A percentile compares a stretch with the other conserved stretches of the same genome.
phyloP scores from a whole-genome alignment of 2,888 invertebrate species.

The Brachyopa scutellaris region DNA sequence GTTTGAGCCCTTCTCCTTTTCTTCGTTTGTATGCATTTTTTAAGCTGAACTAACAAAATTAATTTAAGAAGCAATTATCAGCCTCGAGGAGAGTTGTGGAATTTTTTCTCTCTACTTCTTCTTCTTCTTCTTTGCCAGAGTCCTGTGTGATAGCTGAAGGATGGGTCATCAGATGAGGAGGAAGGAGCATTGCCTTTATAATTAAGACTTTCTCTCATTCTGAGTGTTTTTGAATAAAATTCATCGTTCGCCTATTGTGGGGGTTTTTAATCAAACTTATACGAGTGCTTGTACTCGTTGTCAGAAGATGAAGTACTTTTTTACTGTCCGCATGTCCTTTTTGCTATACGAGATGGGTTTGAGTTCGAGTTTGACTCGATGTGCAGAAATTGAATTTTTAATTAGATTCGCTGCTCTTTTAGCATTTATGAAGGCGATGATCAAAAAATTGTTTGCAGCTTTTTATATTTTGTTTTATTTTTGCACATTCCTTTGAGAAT shows the following conservation, averaged over 20 bases:
- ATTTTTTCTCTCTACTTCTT: background rate
- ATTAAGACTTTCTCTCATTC: constrained; percentile 44
- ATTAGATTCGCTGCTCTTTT: constrained; percentile 53
- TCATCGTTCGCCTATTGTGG: background rate
- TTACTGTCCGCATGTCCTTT: background rate
- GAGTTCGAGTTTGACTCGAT: constrained; percentile 3
- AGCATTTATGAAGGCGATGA: constrained; percentile 18
- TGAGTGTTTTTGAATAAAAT: constrained; percentile 26
- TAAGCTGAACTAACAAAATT: constrained; percentile 60
- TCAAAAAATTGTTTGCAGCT: constrained; percentile 26
- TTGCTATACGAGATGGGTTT: background rate
- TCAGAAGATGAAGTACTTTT: constrained; percentile 5
- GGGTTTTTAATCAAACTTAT: constrained; percentile 47
- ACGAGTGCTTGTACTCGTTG: background rate
- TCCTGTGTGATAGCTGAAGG: background rate
- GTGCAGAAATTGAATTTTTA: constrained; percentile 33
- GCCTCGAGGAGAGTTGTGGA: constrained; percentile 8
- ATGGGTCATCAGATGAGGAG: background rate
- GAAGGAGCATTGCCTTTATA: constrained; percentile 35
- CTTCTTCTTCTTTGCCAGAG: background rate
- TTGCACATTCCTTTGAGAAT: background rate
- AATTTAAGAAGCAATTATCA: constrained; percentile 71
- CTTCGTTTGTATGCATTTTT: constrained; percentile 25
- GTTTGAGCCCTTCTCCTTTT: constrained; percentile 17
- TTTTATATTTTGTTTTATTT: background rate